Evolutionary conservation across 2,888 invertebrate genomes (phyloP), one percentile per base, ranked within the genome.

Genomic region (Agrochola circellaris): DNA sequence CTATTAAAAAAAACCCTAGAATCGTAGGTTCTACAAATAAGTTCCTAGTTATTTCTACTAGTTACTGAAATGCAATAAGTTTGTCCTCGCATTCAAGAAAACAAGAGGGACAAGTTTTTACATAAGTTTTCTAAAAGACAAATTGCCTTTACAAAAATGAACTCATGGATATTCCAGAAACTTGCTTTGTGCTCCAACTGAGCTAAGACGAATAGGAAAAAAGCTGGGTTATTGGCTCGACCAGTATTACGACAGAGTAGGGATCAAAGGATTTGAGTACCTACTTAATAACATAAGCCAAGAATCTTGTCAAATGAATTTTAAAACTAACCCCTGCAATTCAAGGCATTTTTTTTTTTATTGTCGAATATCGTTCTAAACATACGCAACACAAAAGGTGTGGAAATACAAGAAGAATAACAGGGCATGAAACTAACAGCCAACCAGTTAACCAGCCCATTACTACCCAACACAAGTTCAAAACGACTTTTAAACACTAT

Each of bases 101-200:
- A 77, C 67, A 74, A 69, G 13, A 30, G 8, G 26, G 17, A 65
- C 30, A 56, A 70, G 38, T 75, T 70, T 66, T 67, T 26, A 75
- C 54, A 75, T 75, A 70, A 17, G 38, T 79, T 74, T 70, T 61
- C 62, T 62, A 48, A 51, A 72, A 82, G 75, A 79, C 60, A 79
- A 79, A 79, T 82, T 58, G 48, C 66, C 77, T 82, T 77, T 61
- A 42, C 70, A 61, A 58, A 81, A 76, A 67, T 76, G 9, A 81
- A 81, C 58, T 64, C 17, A 8, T 34, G 56, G 60, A 60, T 73
- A 51, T 68, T 68, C 34, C 34, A 68, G 58, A 38, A 76, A 81
- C 71, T 75, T 81, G 15, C 26, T 56, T 56, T 15, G 54, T 61
- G 42, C 51, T 67, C 26, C 17, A 74, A 58, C 17, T 48, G 11